Conservation (phyloP, 2,888 invertebrate species). For the Acleris holmiana region DNA sequence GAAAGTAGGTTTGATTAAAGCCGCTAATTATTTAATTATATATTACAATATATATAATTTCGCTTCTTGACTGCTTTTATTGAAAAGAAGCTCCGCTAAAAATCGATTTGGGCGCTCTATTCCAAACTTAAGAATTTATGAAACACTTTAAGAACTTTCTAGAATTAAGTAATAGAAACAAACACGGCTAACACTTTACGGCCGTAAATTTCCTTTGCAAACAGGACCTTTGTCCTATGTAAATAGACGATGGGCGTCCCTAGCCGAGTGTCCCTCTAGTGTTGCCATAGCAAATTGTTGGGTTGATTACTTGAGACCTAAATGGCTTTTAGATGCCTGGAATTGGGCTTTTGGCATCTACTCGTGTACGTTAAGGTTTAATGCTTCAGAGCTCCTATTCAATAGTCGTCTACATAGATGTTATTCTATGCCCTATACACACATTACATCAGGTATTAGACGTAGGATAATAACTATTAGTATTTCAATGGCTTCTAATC, state of each 20-base stretch:
- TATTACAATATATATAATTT: too few species aligned
- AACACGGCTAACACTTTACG: conserved; percentile 27
- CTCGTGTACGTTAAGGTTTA: too few species aligned
- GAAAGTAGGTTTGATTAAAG: too few species aligned
- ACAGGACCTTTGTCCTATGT: conserved; percentile 48
- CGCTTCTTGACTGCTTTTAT: too few species aligned
- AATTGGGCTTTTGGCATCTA: background rate
- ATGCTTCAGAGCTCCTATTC: too few species aligned
- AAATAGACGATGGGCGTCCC: conserved; percentile 46
- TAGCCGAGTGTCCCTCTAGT: conserved; percentile 22
- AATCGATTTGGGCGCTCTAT: background rate
- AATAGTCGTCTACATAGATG: too few species aligned
- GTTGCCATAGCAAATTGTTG: conserved; percentile 22
- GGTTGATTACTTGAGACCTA: conserved; percentile 8
- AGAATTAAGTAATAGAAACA: conserved; percentile 32
- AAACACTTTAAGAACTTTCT: conserved; percentile 9
- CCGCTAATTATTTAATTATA: too few species aligned
- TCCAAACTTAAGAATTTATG: background rate
- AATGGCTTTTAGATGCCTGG: conserved; percentile 14
- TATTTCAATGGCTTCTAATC: too few species aligned
- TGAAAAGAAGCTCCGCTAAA: too few species aligned
- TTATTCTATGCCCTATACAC: too few species aligned
- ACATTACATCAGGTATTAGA: too few species aligned
- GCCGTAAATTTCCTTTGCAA: conserved; percentile 39
- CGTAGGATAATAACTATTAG: too few species aligned